phyloP scores from a whole-genome alignment of 2,888 invertebrate genomes.

The Diarsia dahlii region DNA sequence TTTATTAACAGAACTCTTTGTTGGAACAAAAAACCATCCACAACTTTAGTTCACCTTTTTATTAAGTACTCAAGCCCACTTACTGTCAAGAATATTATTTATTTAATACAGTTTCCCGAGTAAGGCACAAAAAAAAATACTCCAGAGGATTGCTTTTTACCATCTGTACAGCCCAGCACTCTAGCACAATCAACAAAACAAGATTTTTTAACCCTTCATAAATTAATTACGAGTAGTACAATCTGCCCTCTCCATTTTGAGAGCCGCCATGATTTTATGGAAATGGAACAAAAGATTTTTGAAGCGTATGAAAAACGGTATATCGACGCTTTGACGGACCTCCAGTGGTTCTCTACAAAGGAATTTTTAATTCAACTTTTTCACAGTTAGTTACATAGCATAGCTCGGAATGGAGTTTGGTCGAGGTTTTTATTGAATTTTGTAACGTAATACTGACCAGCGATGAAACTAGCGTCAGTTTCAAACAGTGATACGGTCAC shows the following conservation, averaged over 20 bases:
- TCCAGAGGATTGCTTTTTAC: neutral
- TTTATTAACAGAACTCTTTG: slow-evolving; percentile 18
- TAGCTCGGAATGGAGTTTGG: slow-evolving; percentile 45
- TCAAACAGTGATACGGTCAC: slow-evolving; percentile 26
- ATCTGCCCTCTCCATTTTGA: slow-evolving; percentile 43
- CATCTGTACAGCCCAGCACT: slow-evolving; percentile 15
- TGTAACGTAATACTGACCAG: slow-evolving; percentile 44
- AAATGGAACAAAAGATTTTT: slow-evolving; percentile 50
- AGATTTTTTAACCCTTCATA: slow-evolving; percentile 41
- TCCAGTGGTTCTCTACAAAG: slow-evolving; percentile 52
- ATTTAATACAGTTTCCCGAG: slow-evolving; percentile 11
- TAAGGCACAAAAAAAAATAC: slow-evolving; percentile 23
- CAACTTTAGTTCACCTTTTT: slow-evolving; percentile 32
- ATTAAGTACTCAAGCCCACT: slow-evolving; percentile 27
- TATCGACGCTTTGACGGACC: slow-evolving; percentile 54
- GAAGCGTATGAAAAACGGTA: slow-evolving; percentile 48
- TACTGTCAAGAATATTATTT: slow-evolving; percentile 29
- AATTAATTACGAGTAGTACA: slow-evolving; percentile 53
- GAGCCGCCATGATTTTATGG: slow-evolving; percentile 34
- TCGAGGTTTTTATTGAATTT: slow-evolving; percentile 62
- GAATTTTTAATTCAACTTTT: slow-evolving; percentile 65
- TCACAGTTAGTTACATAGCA: slow-evolving; percentile 61
- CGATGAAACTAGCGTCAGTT: slow-evolving; percentile 21
- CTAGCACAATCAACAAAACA: slow-evolving; percentile 33
- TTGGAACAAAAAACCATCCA: slow-evolving; percentile 7